Evolutionary conservation across 2,888 invertebrate species (phyloP), one percentile per base, ranked within the genome.

Genomic region (Meganola albula): DNA sequence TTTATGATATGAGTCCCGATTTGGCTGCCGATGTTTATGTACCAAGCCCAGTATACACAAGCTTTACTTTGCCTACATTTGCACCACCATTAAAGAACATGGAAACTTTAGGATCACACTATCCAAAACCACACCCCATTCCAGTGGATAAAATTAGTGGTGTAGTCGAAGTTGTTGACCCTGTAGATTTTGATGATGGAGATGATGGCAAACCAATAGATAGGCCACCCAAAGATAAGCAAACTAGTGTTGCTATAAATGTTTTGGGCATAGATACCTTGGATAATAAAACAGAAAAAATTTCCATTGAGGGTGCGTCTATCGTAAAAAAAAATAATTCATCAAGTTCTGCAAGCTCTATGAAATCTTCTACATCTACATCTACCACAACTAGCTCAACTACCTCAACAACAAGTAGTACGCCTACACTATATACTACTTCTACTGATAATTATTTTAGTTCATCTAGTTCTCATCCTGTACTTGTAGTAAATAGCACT

Each of bases 1-100:
- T 74, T 27, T 66, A 74, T 30, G 79, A 72, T 38, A 48, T 74
- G 12, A 66, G 80, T 43, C 58, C 79, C 4, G 65, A 67, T 47
- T 58, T 78, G 47, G 63, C 64, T 16, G 75, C 75, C 21, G 77
- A 82, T 25, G 56, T 77, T 10, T 82, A 80, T 44, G 60, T 74
- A 2, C 78, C 82, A 24, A 79, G 64, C 55, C 89, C 88, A 6
- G 64, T 88, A 24, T 92, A 91, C 50, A 91, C 91, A 9, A 91
- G 90, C 62, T 92, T 91, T 58, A 91, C 90, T 10, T 84, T 90
- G 59, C 91, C 91, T 0, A 88, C 89, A 1, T 89, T 88, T 61
- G 85, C 88, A 36, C 88, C 89, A 1, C 88, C 89, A 22, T 67
- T 88, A 4, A 87, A 88, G 46, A 88, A 89, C 49, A 88, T 89